Base-by-base conservation (phyloP, 2,888 invertebrate species). In the Tetragnatha montana region DNA sequence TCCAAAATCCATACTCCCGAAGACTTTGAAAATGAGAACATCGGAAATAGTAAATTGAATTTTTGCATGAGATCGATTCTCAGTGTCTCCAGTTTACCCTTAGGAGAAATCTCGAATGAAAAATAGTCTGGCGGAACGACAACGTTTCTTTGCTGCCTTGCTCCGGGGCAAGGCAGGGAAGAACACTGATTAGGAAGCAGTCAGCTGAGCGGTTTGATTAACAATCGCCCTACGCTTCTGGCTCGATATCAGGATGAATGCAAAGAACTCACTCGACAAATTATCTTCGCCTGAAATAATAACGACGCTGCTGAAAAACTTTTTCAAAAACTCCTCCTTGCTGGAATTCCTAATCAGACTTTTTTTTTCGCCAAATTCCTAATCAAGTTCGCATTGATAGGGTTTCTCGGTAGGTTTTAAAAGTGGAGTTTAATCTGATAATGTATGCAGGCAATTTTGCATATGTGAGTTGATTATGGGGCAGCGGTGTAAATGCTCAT, bases 21-120 rank as follows among this genome's bases (percentile, higher is more conserved):
- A 19, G 22, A 22, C 21, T 19, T 73, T 73, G 22, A 22, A 73
- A 85, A 71, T 71, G 73, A 51, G 75, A 83, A 83, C 51, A 78
- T 51, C 78, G 69, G 78, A 51, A 49, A 70, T 51, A 76, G 76
- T 60, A 85, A 85, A 85, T 85, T 85, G 85, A 78, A 85, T 85
- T 85, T 85, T 85, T 78, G 85, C 78, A 85, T 85, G 70, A 78
- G 78, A 85, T 85, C 85, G 85, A 85, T 85, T 69, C 35, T 35
- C 78, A 19, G 69, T 69, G 78, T 47, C 69, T 85, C 70, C 78
- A 85, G 70, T 78, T 85, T 85, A 78, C 85, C 85, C 78, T 14
- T 50, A 85, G 85, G 85, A 78, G 50, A 60, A 85, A 78, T 85
- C 78, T 85, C 78, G 76, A 78, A 85, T 85, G 85, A 85, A 85